Evolutionary conservation across 2,888 invertebrate genomes (phyloP).

Genomic region (Parnassius orleans): DNA sequence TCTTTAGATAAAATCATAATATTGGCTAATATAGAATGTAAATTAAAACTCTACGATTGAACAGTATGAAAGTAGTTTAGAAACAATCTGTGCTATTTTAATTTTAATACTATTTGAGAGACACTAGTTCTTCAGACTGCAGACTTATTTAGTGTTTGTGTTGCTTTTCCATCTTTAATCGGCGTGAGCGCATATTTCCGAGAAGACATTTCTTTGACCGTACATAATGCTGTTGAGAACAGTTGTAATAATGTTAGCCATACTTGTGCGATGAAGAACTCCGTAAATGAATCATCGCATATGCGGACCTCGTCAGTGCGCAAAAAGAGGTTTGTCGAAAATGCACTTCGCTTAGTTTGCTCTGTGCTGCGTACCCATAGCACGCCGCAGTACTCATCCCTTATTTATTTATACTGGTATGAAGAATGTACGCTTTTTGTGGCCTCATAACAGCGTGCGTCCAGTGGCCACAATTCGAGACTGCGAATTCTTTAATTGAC

Average conservation of each 20-base stretch:
- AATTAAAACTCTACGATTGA: too few species aligned
- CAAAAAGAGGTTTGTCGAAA: slow-evolving; percentile 80
- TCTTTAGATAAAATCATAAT: not conserved
- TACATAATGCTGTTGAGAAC: slow-evolving; percentile 76
- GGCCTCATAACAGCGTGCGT: slow-evolving; percentile 63
- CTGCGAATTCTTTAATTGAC: slow-evolving; percentile 75
- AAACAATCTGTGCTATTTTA: slow-evolving; percentile 49
- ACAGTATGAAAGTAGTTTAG: not conserved
- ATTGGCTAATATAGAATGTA: not conserved
- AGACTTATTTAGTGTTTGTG: slow-evolving; percentile 77
- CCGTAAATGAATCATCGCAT: slow-evolving; percentile 79
- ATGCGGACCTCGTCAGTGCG: slow-evolving; percentile 72
- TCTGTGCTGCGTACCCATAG: slow-evolving; percentile 48
- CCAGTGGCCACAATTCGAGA: slow-evolving; percentile 55
- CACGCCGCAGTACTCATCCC: slow-evolving; percentile 69
- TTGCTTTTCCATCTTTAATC: slow-evolving; percentile 77
- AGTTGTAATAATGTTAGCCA: slow-evolving; percentile 77
- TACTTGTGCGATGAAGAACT: slow-evolving; percentile 73
- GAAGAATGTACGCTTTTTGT: slow-evolving; percentile 74
- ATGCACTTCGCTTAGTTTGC: slow-evolving; percentile 68
- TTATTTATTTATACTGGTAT: slow-evolving; percentile 79
- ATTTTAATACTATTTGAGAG: slow-evolving; percentile 54
- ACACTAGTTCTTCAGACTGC: slow-evolving; percentile 64
- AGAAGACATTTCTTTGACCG: slow-evolving; percentile 75
- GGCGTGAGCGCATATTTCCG: slow-evolving; percentile 78